These are phyloP conservation scores for Sycobia sp. DNA, from an alignment of 1,140 invertebrate genomes.

Conservation along the genomic window DNA sequence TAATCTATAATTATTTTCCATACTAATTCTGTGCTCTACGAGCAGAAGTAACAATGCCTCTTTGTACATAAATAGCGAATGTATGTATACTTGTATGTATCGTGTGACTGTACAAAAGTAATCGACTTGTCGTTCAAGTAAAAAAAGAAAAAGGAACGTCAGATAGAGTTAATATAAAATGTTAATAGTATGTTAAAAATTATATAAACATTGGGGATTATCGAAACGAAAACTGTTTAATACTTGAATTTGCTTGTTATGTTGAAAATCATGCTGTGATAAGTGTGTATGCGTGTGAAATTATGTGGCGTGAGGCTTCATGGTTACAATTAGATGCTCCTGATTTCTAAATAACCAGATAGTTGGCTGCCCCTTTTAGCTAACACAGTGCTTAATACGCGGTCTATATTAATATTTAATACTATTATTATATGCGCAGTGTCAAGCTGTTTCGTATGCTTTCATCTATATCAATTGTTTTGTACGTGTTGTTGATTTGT, in stretches of 20 bases:
- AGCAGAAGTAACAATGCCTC: background rate
- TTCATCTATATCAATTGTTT: conserved; percentile 38
- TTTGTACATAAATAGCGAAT: conserved; percentile 25
- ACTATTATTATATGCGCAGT: conserved; percentile 29
- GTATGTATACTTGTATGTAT: conserved; percentile 4
- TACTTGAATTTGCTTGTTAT: conserved; percentile 42
- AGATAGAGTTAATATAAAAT: conserved; percentile 39
- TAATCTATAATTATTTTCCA: conserved; percentile 6
- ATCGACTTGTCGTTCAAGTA: conserved; percentile 3
- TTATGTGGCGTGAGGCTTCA: conserved; percentile 38
- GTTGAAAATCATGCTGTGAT: conserved; percentile 57
- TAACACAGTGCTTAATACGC: conserved; percentile 30
- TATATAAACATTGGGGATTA: conserved; percentile 47
- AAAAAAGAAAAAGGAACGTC: conserved; percentile 11
- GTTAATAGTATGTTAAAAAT: conserved; percentile 44
- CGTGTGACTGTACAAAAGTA: conserved; percentile 13
- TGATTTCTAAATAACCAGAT: conserved; percentile 34
- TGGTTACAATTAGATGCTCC: conserved; percentile 19
- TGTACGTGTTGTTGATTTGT: conserved; percentile 40
- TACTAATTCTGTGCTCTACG: conserved; percentile 19
- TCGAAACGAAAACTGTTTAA: conserved; percentile 43
- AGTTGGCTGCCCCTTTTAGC: conserved; percentile 26
- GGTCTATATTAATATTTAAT: conserved; percentile 31
- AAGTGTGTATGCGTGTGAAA: conserved; percentile 41
- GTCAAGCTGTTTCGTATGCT: conserved; percentile 33